A percentile compares a stretch with the other conserved stretches of the same genome.
phyloP scores from a whole-genome alignment of 2,888 invertebrate genomes.

The Chesias legatella region DNA sequence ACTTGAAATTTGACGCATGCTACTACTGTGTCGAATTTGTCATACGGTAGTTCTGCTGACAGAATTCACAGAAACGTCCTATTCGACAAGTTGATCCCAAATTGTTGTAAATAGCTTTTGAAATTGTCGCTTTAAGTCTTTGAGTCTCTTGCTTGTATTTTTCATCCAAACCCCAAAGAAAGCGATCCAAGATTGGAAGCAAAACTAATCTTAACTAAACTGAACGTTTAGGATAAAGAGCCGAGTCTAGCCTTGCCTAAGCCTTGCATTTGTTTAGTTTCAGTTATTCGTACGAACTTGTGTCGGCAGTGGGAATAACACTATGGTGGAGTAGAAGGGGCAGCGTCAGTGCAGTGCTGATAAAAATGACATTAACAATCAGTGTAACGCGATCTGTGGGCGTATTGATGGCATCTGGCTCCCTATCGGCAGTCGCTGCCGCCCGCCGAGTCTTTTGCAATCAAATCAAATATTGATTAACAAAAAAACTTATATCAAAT shows the following conservation, averaged over 20 bases:
- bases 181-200: no score
- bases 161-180: no score
- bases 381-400: constrained; percentile 63
- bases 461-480: constrained; percentile 15
- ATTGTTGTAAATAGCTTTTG: constrained; percentile 54
- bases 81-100: constrained; percentile 45
- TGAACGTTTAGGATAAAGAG: constrained; percentile 1
- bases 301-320: background rate
- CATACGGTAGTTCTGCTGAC: constrained; percentile 50
- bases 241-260: no score
- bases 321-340: constrained; percentile 19
- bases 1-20: constrained; percentile 54
- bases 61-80: constrained; percentile 60
- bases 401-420: constrained; percentile 58
- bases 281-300: no score
- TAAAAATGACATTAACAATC: constrained; percentile 32
- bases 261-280: no score
- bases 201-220: no score
- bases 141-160: no score
- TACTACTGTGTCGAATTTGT: constrained; percentile 50
- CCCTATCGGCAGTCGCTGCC: constrained; percentile 49
- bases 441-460: constrained; percentile 37
- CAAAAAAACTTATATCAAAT: background rate
- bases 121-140: constrained; percentile 51
- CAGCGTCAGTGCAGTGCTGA: constrained; percentile 20